Base-by-base conservation (phyloP, 92 coral and sea anemone species). In the Parazoanthus swiftii region DNA sequence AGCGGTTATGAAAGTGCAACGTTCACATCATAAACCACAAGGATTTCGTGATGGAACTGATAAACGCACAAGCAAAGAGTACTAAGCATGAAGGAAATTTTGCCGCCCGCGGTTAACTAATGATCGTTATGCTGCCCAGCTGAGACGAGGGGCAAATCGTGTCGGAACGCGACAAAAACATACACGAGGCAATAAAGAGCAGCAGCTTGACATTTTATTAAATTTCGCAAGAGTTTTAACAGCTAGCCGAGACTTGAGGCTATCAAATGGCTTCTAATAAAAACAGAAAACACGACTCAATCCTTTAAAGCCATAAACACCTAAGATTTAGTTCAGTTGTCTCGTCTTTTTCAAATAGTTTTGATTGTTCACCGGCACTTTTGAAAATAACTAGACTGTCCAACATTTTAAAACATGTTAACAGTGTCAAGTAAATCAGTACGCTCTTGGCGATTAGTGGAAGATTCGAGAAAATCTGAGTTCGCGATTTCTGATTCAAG, bases 41-140 rank as follows among this genome's bases (percentile, higher is more conserved):
- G 48, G 23, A 74, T 74, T 39, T 74, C 44, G 78, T 35, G 78
- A 74, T 74, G 10, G 15, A 74, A 74, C 51, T 13, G 48, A 8
- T 36, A 36, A 15, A 74, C 46, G 26, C 20, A 2, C 46, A 14
- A 74, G 3, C 23, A 74, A 36, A 35, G 8, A 74, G 18, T 33
- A 74, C 38, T 35, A 77, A 77, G 58, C 59, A 77, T 29, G 81
- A 77, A 42, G 81, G 81, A 77, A 77, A 77, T 77, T 44, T 63
- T 77, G 58, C 59, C 81, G 51, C 81, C 81, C 51, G 81, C 58
- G 48, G 81, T 42, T 43, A 21, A 51, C 59, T 77, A 77, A 77
- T 77, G 59, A 42, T 26, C 25, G 81, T 46, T 29, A 44, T 77
- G 54, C 58, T 77, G 58, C 46, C 81, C 81, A 77, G 81, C 81